Percentiles rank a stretch among this genome's conserved stretches.
phyloP scores from a whole-genome alignment of 2,888 invertebrate species.

The Zeuzera pyrina region DNA sequence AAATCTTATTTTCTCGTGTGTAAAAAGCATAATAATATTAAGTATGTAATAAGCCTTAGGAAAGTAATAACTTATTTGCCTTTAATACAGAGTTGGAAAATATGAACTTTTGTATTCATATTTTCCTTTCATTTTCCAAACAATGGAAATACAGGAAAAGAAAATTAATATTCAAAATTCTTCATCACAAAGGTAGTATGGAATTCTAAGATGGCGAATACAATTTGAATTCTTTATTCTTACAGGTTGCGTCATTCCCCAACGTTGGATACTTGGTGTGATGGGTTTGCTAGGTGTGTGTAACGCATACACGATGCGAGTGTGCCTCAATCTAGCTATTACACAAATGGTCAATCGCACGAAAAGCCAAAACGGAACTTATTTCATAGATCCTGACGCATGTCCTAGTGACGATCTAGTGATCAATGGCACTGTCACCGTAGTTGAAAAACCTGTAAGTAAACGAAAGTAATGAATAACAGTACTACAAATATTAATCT shows the following conservation, averaged over 20 bases:
- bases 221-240: slow-evolving; percentile 9
- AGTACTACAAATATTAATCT: no score
- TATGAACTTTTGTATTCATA: no score
- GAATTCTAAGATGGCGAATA: no score
- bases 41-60: no score
- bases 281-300: slow-evolving; percentile 82
- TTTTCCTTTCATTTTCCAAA: no score
- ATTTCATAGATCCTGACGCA: slow-evolving; percentile 36
- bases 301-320: slow-evolving; percentile 83
- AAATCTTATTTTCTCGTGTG: no score
- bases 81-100: no score
- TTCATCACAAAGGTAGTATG: no score
- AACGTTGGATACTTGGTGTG: slow-evolving; percentile 78
- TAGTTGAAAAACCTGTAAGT: slow-evolving; percentile 23
- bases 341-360: slow-evolving; percentile 75
- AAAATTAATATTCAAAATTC: no score
- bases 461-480: background rate
- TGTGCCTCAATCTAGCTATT: slow-evolving; percentile 81
- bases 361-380: slow-evolving; percentile 23
- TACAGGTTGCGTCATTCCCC: slow-evolving; percentile 75
- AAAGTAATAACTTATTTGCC: no score
- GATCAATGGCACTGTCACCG: slow-evolving; percentile 9
- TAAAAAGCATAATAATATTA: no score
- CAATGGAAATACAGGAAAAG: no score
- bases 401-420: slow-evolving; percentile 40